These are phyloP conservation scores for Drosophila watanabei DNA, from an alignment of 1,140 invertebrate genomes.

Conservation along the genomic window DNA sequence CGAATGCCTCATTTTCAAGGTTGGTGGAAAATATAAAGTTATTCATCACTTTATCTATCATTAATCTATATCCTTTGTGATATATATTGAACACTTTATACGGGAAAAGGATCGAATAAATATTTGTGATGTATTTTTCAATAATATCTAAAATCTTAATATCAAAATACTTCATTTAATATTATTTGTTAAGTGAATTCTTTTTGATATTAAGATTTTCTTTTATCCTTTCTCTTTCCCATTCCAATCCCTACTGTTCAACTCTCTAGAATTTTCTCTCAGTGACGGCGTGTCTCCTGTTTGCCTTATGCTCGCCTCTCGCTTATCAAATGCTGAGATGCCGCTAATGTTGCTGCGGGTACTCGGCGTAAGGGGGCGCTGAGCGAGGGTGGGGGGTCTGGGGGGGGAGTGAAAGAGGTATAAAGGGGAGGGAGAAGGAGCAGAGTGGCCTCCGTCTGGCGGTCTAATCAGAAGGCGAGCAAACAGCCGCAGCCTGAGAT, in stretches of 20 bases:
- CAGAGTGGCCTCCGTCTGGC: conserved; percentile 42
- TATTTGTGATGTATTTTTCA: too few species aligned
- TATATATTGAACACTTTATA: too few species aligned
- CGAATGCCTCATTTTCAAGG: too few species aligned
- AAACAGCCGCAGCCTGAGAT: conserved; percentile 73
- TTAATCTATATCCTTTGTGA: too few species aligned
- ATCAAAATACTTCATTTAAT: too few species aligned
- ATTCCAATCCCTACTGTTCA: too few species aligned
- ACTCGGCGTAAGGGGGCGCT: conserved; percentile 10
- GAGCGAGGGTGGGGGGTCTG: background rate
- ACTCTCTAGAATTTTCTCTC: background rate
- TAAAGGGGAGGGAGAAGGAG: background rate
- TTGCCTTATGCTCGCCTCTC: conserved; percentile 68
- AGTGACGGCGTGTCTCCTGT: conserved; percentile 5
- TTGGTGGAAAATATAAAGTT: too few species aligned
- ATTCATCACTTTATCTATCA: too few species aligned
- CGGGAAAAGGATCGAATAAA: too few species aligned
- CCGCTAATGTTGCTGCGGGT: conserved; percentile 70
- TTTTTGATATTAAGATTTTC: too few species aligned
- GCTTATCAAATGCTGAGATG: conserved; percentile 75
- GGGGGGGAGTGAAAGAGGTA: conserved; percentile 13
- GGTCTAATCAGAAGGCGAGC: conserved; percentile 78
- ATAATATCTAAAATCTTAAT: too few species aligned
- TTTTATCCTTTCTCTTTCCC: background rate
- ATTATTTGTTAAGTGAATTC: too few species aligned